These are phyloP conservation scores for Scolopax rusticola DNA, from an alignment of 2,797 vertebrate genomes.

Conservation along the genomic window DNA sequence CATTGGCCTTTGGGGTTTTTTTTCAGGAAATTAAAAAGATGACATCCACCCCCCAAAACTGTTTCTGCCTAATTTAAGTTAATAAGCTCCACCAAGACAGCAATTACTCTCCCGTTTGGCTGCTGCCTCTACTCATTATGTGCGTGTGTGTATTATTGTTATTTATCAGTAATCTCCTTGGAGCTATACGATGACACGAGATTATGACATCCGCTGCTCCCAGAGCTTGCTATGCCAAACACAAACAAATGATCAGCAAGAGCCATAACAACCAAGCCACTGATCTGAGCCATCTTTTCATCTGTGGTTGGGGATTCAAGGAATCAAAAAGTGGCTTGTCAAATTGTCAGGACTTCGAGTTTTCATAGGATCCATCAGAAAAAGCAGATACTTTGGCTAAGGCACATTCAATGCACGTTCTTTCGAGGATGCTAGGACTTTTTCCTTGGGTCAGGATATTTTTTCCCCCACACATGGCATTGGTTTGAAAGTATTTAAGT, in stretches of 20 bases:
- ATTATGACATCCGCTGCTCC: neutral
- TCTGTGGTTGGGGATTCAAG: neutral
- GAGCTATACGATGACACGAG: neutral
- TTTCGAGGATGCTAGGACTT: neutral
- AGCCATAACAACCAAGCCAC: neutral
- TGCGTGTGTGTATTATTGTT: neutral
- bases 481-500: conserved; percentile 44
- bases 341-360: neutral
- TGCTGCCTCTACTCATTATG: neutral
- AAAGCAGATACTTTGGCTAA: neutral
- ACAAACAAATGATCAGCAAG: conserved; percentile 1
- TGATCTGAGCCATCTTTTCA: neutral
- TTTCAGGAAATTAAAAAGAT: conserved; percentile 19
- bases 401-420: neutral
- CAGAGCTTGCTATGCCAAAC: neutral
- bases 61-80: neutral
- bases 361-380: neutral
- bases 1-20: neutral
- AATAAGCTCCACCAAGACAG: neutral
- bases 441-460: neutral
- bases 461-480: neutral
- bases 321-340: neutral
- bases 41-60: neutral
- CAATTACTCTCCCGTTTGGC: neutral
- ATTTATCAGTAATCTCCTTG: conserved; percentile 38